These are phyloP conservation scores for Prosapia bicincta DNA, from an alignment of 2,888 invertebrate genomes.

Conservation along the genomic window DNA sequence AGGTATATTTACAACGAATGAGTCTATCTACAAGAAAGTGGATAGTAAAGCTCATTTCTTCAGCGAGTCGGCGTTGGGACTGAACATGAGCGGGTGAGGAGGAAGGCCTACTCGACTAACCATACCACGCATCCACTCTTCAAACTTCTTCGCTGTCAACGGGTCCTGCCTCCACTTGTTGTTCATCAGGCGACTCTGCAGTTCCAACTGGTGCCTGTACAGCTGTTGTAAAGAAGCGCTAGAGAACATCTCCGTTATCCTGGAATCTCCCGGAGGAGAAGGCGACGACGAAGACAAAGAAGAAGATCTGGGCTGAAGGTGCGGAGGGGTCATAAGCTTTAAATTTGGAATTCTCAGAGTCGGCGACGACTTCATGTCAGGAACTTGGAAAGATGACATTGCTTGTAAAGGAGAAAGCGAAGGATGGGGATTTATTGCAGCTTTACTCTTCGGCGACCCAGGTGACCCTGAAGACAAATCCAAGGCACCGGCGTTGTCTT, in stretches of 20 bases:
- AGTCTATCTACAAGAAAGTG: too few species aligned
- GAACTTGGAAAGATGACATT: conserved; percentile 17
- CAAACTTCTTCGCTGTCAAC: conserved; percentile 19
- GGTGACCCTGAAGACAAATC: conserved; percentile 27
- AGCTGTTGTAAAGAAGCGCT: conserved; percentile 20
- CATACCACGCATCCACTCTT: conserved; percentile 27
- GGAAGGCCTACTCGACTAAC: conserved; percentile 19
- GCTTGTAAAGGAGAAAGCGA: conserved; percentile 4
- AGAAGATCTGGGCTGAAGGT: conserved; percentile 12
- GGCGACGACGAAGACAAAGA: conserved; percentile 16
- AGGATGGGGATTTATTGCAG: background rate
- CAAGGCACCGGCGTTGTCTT: conserved; percentile 23
- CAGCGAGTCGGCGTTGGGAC: conserved; percentile 11
- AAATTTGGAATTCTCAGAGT: conserved; percentile 14
- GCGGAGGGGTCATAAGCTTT: conserved; percentile 13
- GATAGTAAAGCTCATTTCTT: too few species aligned
- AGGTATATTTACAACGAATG: background rate
- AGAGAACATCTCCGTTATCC: conserved; percentile 11
- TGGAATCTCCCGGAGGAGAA: conserved; percentile 4
- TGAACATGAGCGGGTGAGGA: conserved; percentile 28
- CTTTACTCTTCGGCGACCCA: background rate
- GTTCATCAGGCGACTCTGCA: conserved; percentile 25
- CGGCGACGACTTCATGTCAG: conserved; percentile 5
- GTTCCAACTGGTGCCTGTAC: conserved; percentile 24
- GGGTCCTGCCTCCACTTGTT: conserved; percentile 14